Evolutionary conservation across 1,140 invertebrate genomes (phyloP), one percentile per base, ranked within the genome.

Genomic region (Tetramorium simillimum): DNA sequence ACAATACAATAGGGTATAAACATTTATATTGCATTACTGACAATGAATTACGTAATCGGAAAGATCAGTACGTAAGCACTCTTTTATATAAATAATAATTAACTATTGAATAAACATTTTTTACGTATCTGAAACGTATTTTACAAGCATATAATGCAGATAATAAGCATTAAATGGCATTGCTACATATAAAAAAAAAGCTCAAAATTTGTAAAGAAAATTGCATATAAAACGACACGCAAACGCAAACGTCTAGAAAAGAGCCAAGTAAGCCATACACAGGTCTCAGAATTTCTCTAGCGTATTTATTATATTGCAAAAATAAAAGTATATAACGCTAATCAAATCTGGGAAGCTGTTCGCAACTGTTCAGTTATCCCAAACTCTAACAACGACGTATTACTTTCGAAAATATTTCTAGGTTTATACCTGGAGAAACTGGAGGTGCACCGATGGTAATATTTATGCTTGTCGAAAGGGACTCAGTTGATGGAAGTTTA

Each of bases 401-500:
- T 82, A 89, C 28, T 86, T 86, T 90, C 7, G 14, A 80, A 80
- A 69, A 81, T 75, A 86, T 53, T 43, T 87, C 28, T 67, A 33
- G 91, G 43, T 85, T 89, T 90, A 92, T 94, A 95, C 95, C 95
- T 95, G 95, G 93, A 62, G 94, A 95, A 56, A 94, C 81, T 77
- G 95, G 94, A 87, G 94, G 91, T 81, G 88, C 90, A 87, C 92
- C 93, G 67, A 90, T 87, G 77, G 92, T 90, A 73, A 93, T 90
- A 92, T 93, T 95, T 89, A 93, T 91, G 76, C 92, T 93, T 69
- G 92, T 88, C 10, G 93, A 89, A 73, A 95, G 91, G 40, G 95
- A 95, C 91, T 95, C 95, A 21, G 94, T 94, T 56, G 95, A 95
- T 88, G 94, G 94, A 89, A 94, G 94, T 88, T 95, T 95, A 49